Conservation (phyloP, 2,797 vertebrate species). For the Intellagama lesueurii region DNA sequence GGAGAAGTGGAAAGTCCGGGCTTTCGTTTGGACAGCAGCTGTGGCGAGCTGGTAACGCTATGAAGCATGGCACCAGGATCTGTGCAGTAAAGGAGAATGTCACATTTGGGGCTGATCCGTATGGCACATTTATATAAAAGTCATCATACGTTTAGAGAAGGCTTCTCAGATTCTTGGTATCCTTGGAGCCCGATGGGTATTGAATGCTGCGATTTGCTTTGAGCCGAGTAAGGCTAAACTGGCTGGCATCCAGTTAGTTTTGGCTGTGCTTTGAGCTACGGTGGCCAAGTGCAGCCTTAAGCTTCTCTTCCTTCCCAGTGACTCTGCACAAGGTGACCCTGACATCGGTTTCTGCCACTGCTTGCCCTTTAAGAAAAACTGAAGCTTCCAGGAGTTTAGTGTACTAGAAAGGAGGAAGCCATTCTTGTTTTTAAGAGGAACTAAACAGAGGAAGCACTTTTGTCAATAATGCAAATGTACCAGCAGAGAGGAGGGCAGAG, state of each 20-base stretch:
- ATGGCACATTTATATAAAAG: not conserved
- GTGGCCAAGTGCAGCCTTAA: not conserved
- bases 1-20: not conserved
- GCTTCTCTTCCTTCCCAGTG: too few species aligned
- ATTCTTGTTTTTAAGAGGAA: not conserved
- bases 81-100: not conserved
- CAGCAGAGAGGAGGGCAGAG: rapidly evolving
- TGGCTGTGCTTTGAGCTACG: not conserved
- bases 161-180: not conserved
- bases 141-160: not conserved
- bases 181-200: not conserved
- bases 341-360: not conserved
- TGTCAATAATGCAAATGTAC: not conserved
- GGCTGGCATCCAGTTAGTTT: not conserved
- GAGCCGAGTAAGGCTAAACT: not conserved
- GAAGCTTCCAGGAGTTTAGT: not conserved
- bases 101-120: not conserved
- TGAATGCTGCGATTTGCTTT: not conserved
- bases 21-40: not conserved
- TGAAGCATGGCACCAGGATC: not conserved
- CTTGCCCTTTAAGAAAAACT: not conserved
- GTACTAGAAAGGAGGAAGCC: not conserved
- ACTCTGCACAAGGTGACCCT: not conserved
- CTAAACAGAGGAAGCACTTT: conserved; percentile 2
- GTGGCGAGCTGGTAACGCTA: not conserved